A percentile compares a stretch with the other conserved stretches of the same genome.
Conservation (phyloP, 2,113 vertebrate species). For the Cisticola juncidis region DNA sequence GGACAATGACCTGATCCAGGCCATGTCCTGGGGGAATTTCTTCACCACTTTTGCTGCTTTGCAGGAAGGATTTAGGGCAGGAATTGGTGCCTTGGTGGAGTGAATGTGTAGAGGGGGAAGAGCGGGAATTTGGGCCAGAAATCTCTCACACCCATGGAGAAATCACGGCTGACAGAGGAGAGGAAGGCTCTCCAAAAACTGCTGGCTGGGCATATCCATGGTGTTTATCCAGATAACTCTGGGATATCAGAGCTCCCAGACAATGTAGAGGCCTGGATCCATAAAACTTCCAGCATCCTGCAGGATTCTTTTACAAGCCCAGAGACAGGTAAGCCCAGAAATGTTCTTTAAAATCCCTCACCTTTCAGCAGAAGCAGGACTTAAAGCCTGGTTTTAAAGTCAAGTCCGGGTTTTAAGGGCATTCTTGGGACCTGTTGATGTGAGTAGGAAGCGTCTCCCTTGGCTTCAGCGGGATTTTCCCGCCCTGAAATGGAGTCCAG, state of each 20-base stretch:
- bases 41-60: fast-evolving
- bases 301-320: not conserved
- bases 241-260: not conserved
- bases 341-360: not conserved
- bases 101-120: fast-evolving
- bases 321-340: not conserved
- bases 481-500: constrained; percentile 35
- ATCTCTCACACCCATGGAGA: fast-evolving
- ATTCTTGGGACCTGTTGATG: not conserved
- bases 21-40: fast-evolving
- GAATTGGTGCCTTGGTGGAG: not conserved
- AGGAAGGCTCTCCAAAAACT: not conserved
- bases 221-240: fast-evolving
- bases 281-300: not conserved
- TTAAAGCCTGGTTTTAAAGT: constrained; percentile 22
- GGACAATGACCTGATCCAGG: too few relatives aligned
- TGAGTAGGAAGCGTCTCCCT: not conserved
- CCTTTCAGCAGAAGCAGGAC: not conserved
- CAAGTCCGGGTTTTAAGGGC: not conserved
- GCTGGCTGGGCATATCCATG: fast-evolving
- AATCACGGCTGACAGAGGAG: not conserved
- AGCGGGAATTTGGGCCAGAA: not conserved
- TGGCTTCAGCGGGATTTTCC: not conserved
- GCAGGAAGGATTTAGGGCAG: not conserved
- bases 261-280: not conserved